Evolutionary conservation across 2,113 vertebrate genomes (phyloP), one percentile per base, ranked within the genome.

Genomic region (Cavia aperea): DNA sequence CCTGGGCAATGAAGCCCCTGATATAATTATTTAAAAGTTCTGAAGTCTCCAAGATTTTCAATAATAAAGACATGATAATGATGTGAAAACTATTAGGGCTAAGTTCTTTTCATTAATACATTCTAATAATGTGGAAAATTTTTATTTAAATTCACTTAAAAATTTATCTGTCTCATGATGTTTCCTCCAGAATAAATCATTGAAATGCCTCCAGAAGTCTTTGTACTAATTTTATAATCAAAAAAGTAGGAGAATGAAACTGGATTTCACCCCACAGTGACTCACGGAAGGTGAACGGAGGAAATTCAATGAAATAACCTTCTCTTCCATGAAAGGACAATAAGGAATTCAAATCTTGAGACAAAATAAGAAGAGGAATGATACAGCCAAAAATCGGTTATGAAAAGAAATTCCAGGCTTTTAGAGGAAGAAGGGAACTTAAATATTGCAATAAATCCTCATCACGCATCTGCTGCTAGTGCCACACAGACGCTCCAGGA

Each of bases 311-410:
- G 72, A 92, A 90, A 75, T 75, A 84, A 85, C 3, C 29, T 4
- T 21, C 29, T 92, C 63, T 92, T 93, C 54, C 14, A 83, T 33
- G 43, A 81, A 91, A 73, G 29, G n/a, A 88, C 92, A 77, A 29
- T 33, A 51, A 60, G 7, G 31, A 81, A 46, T 58, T 92, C 29
- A 72, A 24, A 70, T 62, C 46, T 33, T 31, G 9, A 60, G 31
- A 77, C 7, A 77, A 77, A 93, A 70, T 33, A 58, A 86, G 33
- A 19, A 19, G 56, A 84, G 21, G n/a, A 51, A 56, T 7, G n/a
- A 60, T 43, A 19, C 1, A 81, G 8, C 36, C 8, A 56, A 83
- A 43, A 65, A 51, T 81, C 16, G 9, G 65, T 39, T 68, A 33
- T 49, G 54, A 51, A 87, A 70, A 88, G n/a, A 58, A 90, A 88